These are phyloP conservation scores for Diachrysia chrysitis DNA, from an alignment of 2,888 invertebrate genomes.

Conservation along the genomic window DNA sequence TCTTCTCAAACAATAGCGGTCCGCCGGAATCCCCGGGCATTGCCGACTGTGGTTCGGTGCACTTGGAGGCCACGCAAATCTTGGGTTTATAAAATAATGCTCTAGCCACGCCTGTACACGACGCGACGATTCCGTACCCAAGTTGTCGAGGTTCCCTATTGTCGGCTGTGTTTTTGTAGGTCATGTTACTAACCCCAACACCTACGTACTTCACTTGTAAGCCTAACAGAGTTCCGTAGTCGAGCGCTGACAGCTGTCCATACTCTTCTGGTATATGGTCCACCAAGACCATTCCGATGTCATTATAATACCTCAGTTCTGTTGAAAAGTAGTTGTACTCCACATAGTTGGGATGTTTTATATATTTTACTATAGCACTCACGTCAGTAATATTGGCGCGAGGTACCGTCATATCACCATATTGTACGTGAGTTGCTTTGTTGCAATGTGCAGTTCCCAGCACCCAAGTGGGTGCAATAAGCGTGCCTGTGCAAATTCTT, in stretches of 20 bases:
- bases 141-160: background rate
- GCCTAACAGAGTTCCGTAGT: conserved; percentile 27
- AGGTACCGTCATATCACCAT: conserved; percentile 8
- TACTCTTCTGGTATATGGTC: background rate
- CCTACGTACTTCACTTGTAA: conserved; percentile 15
- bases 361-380: background rate
- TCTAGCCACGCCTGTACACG: conserved; percentile 4
- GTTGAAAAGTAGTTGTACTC: background rate
- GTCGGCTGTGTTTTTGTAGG: background rate
- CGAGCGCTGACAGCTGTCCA: conserved; percentile 23
- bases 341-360: conserved; percentile 11
- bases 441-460: conserved; percentile 26
- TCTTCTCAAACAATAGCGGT: conserved; percentile 26
- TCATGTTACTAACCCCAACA: background rate
- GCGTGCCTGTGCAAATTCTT: conserved; percentile 24
- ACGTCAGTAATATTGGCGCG: background rate
- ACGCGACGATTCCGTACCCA: background rate
- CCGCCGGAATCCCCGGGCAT: conserved; percentile 14
- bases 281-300: conserved; percentile 30
- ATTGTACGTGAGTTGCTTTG: conserved; percentile 15
- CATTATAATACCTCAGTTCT: background rate
- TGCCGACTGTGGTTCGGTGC: background rate
- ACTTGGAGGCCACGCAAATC: conserved; percentile 24
- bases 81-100: background rate
- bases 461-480: conserved; percentile 34